phyloP scores from a whole-genome alignment of 2,888 invertebrate genomes.

The Meganola albula region DNA sequence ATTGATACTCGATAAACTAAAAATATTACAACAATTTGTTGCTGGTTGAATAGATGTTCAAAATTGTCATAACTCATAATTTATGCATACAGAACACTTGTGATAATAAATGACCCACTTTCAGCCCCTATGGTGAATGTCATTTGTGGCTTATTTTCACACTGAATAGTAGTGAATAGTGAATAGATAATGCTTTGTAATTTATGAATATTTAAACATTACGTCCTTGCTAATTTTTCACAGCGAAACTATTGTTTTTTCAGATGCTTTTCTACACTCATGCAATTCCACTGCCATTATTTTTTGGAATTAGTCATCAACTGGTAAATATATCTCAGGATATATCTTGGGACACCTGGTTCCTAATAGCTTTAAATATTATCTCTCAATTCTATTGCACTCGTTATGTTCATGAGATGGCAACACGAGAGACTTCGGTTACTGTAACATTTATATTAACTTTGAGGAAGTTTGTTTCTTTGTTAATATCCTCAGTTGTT shows the following conservation, averaged over 20 bases:
- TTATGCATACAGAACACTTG: too few relatives aligned
- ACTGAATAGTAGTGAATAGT: too few relatives aligned
- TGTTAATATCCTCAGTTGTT: constrained; percentile 57
- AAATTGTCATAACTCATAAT: too few relatives aligned
- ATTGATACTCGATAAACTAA: too few relatives aligned
- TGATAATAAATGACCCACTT: too few relatives aligned
- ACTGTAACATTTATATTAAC: constrained; percentile 67
- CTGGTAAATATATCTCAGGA: constrained; percentile 34
- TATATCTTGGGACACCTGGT: constrained; percentile 44
- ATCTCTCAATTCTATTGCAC: constrained; percentile 59
- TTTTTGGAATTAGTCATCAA: constrained; percentile 49
- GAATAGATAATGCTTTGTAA: too few relatives aligned
- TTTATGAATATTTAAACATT: too few relatives aligned
- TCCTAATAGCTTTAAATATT: constrained; percentile 47
- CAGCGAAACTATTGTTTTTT: constrained; percentile 24
- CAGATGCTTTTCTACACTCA: constrained; percentile 72
- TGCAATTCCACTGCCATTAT: constrained; percentile 56
- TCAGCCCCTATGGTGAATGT: too few relatives aligned
- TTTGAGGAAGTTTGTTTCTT: constrained; percentile 58
- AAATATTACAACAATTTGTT: too few relatives aligned
- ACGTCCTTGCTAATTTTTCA: too few relatives aligned
- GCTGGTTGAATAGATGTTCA: too few relatives aligned
- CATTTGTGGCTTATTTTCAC: too few relatives aligned
- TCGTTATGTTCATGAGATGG: constrained; percentile 59
- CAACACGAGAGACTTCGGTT: constrained; percentile 58